Evolutionary conservation across 2,797 vertebrate species (phyloP).

Genomic region (Diplodus sargus): DNA sequence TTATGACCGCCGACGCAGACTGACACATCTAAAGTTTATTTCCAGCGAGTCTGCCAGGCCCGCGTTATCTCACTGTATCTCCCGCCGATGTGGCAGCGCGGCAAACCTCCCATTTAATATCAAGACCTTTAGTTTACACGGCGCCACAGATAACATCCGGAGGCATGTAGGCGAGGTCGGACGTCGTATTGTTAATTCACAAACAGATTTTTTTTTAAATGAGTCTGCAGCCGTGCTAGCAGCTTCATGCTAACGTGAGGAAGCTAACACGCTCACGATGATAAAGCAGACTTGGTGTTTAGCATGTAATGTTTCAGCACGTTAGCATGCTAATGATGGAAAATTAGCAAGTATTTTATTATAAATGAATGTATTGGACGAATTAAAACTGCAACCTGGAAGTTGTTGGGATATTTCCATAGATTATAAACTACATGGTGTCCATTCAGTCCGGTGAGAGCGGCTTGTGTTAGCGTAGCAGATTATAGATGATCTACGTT

Average conservation of each 20-base stretch:
- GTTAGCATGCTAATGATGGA: not conserved
- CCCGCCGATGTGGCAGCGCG: slow-evolving; percentile 36
- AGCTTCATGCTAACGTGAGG: not conserved
- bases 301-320: not conserved
- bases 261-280: not conserved
- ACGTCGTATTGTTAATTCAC: slow-evolving; percentile 7
- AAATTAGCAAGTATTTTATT: not conserved
- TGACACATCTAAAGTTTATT: slow-evolving; percentile 60
- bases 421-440: too few species aligned
- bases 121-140: slow-evolving; percentile 33
- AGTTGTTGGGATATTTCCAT: not conserved
- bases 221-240: not conserved
- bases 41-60: slow-evolving; percentile 30
- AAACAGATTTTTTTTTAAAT: not conserved
- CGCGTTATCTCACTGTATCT: slow-evolving; percentile 26
- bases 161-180: not conserved
- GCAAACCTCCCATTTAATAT: slow-evolving; percentile 32
- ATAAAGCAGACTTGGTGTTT: not conserved
- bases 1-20: slow-evolving; percentile 59
- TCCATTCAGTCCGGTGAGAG: too few species aligned
- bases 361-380: not conserved
- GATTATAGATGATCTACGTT: too few species aligned
- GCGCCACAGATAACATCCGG: slow-evolving; percentile 23
- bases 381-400: not conserved
- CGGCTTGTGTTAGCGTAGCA: too few species aligned